These are phyloP conservation scores for Vanessa tameamea DNA, from an alignment of 1,140 invertebrate genomes.

Conservation along the genomic window DNA sequence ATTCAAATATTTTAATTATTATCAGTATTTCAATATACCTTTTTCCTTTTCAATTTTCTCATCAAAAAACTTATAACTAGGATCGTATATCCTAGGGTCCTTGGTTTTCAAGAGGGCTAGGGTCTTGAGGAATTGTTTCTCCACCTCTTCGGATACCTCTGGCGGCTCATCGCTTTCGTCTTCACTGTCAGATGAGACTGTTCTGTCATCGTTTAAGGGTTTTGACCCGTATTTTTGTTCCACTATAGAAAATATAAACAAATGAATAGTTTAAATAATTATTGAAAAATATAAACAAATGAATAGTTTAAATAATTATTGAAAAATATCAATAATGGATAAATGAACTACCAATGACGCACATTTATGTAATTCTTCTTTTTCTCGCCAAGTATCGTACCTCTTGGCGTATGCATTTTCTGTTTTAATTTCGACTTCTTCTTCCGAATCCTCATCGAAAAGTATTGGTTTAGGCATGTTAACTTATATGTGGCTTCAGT, in stretches of 20 bases:
- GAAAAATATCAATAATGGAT: not conserved
- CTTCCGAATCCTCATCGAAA: constrained; percentile 71
- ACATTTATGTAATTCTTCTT: constrained; percentile 93
- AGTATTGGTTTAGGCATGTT: constrained; percentile 64
- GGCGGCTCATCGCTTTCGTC: constrained; percentile 68
- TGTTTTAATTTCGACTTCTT: constrained; percentile 83
- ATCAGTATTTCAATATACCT: constrained; percentile 38
- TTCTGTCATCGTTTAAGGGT: constrained; percentile 49
- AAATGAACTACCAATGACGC: constrained; percentile 51
- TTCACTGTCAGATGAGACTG: constrained; percentile 63
- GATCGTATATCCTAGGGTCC: constrained; percentile 93
- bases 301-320: too few species aligned
- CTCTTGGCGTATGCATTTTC: constrained; percentile 91
- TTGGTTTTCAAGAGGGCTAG: constrained; percentile 92
- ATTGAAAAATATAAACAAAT: constrained; percentile 9
- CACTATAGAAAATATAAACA: constrained; percentile 47
- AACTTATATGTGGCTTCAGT: constrained; percentile 7
- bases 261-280: not conserved
- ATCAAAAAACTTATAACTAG: constrained; percentile 88
- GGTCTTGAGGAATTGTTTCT: constrained; percentile 93
- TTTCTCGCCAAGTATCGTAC: constrained; percentile 90
- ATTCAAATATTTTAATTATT: too few species aligned
- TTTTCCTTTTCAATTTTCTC: constrained; percentile 63
- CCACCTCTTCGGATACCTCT: constrained; percentile 82
- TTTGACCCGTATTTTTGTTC: constrained; percentile 74